Percentiles rank a stretch among this genome's conserved stretches.
Conservation (phyloP, 2,113 vertebrate genomes). For the Antennarius striatus region DNA sequence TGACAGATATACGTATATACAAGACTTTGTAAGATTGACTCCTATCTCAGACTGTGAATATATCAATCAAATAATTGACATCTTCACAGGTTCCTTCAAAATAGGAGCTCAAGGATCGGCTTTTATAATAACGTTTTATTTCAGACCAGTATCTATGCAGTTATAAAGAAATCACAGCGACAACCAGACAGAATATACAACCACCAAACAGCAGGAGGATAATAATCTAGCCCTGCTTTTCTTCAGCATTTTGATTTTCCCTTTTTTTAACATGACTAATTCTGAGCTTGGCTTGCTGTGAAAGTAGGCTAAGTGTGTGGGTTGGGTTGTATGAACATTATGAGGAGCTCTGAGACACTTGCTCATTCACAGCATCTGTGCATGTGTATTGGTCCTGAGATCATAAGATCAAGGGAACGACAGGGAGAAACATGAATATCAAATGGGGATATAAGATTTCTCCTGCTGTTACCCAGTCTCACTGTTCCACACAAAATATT, state of each 20-base stretch:
- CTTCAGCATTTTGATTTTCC: not conserved
- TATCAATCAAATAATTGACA: too few species aligned
- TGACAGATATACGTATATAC: too few species aligned
- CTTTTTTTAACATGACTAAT: too few species aligned
- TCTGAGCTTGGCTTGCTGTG: not conserved
- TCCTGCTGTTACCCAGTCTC: not conserved
- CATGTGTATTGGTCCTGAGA: not conserved
- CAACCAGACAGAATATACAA: too few species aligned
- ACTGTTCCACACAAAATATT: too few species aligned
- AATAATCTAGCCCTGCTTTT: not conserved
- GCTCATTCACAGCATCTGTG: slow-evolving; percentile 20
- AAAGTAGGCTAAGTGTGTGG: slow-evolving; percentile 17
- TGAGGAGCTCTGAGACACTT: slow-evolving; percentile 21
- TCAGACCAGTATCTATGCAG: too few species aligned
- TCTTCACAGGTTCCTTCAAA: too few species aligned
- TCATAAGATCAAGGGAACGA: slow-evolving; percentile 2
- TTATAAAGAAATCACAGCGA: too few species aligned
- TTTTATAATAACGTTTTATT: too few species aligned
- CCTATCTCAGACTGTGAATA: too few species aligned
- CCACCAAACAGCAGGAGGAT: slow-evolving; percentile 7
- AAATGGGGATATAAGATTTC: not conserved
- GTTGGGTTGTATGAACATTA: slow-evolving; percentile 9
- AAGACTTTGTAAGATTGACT: too few species aligned
- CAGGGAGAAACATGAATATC: not conserved
- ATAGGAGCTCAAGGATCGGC: too few species aligned